phyloP scores from a whole-genome alignment of 2,888 invertebrate species.

The Sinhomidia bicolor region DNA sequence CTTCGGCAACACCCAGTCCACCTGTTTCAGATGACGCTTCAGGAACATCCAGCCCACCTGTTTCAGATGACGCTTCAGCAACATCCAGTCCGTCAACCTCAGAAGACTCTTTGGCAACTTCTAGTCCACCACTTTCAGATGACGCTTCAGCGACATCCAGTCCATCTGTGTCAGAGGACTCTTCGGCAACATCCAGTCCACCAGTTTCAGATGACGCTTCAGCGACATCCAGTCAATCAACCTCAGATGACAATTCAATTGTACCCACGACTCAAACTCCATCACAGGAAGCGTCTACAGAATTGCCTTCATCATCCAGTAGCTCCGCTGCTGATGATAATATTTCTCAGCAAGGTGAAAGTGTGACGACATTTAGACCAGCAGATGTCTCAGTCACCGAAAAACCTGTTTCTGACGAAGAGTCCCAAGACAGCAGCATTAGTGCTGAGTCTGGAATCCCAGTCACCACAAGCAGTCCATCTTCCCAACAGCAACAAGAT shows the following conservation, averaged over 20 bases:
- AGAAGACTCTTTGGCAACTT: too few relatives aligned
- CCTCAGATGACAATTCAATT: neutral
- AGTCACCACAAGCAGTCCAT: neutral
- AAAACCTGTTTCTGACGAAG: slow-evolving; percentile 27
- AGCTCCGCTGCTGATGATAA: neutral
- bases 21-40: too few relatives aligned
- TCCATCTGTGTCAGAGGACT: too few relatives aligned
- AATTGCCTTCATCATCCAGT: slow-evolving; percentile 19
- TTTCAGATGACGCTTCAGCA: too few relatives aligned
- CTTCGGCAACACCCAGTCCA: too few relatives aligned
- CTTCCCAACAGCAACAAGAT: slow-evolving; percentile 30
- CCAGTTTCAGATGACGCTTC: too few relatives aligned
- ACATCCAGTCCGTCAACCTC: too few relatives aligned
- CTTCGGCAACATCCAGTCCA: too few relatives aligned
- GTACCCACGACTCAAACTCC: slow-evolving; percentile 1
- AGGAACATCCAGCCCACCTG: too few relatives aligned
- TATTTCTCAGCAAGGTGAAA: slow-evolving; percentile 7
- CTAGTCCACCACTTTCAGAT: too few relatives aligned
- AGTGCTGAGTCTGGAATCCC: neutral
- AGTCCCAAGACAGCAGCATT: neutral
- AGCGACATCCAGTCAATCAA: neutral
- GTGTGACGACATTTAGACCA: slow-evolving; percentile 21
- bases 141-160: too few relatives aligned
- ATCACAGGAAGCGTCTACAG: slow-evolving; percentile 14
- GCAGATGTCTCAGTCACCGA: slow-evolving; percentile 5